Conservation (phyloP, 1,140 invertebrate genomes). For the Drosophila triauraria region DNA sequence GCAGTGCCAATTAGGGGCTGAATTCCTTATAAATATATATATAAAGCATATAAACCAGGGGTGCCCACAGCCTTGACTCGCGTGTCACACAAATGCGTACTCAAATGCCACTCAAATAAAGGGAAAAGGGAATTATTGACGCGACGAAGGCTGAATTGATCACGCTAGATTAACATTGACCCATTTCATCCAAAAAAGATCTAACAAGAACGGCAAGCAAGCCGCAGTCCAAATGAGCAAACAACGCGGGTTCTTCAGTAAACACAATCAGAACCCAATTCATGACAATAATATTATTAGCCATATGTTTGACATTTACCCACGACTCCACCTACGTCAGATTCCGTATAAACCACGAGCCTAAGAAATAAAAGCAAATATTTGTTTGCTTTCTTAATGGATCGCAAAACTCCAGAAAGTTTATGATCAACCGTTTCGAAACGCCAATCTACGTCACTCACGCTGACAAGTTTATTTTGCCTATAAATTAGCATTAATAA, state of each 20-base stretch:
- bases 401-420: conserved; percentile 18
- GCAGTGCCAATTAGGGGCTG: conserved; percentile 15
- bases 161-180: conserved; percentile 53
- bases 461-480: conserved; percentile 43
- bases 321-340: conserved; percentile 29
- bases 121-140: neutral
- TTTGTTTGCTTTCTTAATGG: conserved; percentile 45
- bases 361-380: neutral
- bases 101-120: no score
- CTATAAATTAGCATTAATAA: conserved; percentile 66
- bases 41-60: no score
- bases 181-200: conserved; percentile 38
- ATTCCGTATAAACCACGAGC: neutral
- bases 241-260: conserved; percentile 15
- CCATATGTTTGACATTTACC: conserved; percentile 49
- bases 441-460: conserved; percentile 53
- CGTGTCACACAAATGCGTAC: no score
- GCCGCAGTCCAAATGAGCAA: conserved; percentile 17
- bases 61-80: no score
- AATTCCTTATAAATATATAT: conserved; percentile 5
- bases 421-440: conserved; percentile 21
- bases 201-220: conserved; percentile 41
- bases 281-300: conserved; percentile 70
- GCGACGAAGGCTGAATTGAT: conserved; percentile 56
- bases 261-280: conserved; percentile 55